Percentiles rank a stretch among this genome's conserved stretches.
These are phyloP conservation scores for Trachemys scripta DNA, from an alignment of 2,113 vertebrate species.

Conservation along the genomic window DNA sequence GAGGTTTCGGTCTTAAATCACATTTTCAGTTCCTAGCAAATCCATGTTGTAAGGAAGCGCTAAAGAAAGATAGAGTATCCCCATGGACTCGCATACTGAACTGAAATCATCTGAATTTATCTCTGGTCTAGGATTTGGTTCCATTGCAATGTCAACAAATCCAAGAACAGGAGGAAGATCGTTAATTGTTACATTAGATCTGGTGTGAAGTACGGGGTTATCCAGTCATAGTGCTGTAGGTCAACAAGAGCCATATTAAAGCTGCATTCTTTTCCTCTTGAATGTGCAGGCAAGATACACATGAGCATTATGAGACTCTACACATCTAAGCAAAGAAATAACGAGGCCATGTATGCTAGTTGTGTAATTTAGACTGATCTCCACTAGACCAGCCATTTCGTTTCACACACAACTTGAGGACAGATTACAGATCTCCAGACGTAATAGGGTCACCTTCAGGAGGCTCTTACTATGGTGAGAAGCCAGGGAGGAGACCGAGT, in stretches of 20 bases:
- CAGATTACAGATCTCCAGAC: neutral
- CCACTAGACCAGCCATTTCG: neutral
- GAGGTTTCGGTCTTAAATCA: neutral
- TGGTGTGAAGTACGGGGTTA: neutral
- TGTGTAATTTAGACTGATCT: rapidly evolving
- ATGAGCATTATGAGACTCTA: neutral
- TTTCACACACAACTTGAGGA: neutral
- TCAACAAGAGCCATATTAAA: rapidly evolving
- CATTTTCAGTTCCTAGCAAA: neutral
- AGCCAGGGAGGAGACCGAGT: neutral
- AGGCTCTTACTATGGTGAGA: neutral
- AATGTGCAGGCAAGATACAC: neutral
- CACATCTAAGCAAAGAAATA: neutral
- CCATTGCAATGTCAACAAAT: rapidly evolving
- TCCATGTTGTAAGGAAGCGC: neutral
- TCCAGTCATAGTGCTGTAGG: rapidly evolving
- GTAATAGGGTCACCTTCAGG: neutral
- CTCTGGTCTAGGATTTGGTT: rapidly evolving
- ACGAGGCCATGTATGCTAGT: neutral
- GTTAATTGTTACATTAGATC: neutral
- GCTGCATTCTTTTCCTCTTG: neutral
- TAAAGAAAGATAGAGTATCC: rapidly evolving
- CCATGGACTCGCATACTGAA: rapidly evolving
- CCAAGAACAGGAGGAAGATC: neutral
- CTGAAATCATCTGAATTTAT: rapidly evolving